phyloP scores from a whole-genome alignment of 2,797 vertebrate genomes.

The Ammospiza maritima region DNA sequence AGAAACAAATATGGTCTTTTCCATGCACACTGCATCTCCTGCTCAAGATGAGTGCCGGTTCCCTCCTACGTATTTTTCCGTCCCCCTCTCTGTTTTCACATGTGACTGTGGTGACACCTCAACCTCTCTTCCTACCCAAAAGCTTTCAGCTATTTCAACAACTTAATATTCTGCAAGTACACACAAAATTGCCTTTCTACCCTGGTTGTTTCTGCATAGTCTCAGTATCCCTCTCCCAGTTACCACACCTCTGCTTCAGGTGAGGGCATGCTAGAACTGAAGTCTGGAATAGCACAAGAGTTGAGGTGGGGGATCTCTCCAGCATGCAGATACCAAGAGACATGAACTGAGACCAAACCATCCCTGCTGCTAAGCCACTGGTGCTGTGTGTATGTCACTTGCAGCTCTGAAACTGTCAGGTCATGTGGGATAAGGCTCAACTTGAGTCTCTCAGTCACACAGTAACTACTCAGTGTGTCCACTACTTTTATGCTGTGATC shows the following conservation, averaged over 20 bases:
- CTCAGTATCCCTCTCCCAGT: not conserved
- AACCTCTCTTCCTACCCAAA: not conserved
- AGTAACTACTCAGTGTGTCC: not conserved
- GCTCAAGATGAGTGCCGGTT: not conserved
- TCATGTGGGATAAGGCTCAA: fast-evolving
- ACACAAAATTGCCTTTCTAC: not conserved
- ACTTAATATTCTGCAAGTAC: not conserved
- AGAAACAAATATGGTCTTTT: not conserved
- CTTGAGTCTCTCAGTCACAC: not conserved
- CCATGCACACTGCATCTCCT: not conserved
- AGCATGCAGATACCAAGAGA: not conserved
- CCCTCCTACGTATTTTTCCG: not conserved
- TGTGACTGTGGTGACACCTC: not conserved
- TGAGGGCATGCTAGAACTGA: not conserved
- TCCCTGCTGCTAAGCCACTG: not conserved
- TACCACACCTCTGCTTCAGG: not conserved
- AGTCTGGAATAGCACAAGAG: not conserved
- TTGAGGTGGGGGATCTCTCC: not conserved
- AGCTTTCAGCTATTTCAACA: not conserved
- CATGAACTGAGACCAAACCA: not conserved
- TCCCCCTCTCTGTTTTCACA: not conserved
- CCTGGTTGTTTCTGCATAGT: not conserved
- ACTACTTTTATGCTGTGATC: not conserved
- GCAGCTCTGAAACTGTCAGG: not conserved
- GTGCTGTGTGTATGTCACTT: not conserved